Percentiles rank a stretch among this genome's conserved stretches.
These are phyloP conservation scores for Penaeus monodon DNA, from an alignment of 2,888 invertebrate species.

Conservation along the genomic window DNA sequence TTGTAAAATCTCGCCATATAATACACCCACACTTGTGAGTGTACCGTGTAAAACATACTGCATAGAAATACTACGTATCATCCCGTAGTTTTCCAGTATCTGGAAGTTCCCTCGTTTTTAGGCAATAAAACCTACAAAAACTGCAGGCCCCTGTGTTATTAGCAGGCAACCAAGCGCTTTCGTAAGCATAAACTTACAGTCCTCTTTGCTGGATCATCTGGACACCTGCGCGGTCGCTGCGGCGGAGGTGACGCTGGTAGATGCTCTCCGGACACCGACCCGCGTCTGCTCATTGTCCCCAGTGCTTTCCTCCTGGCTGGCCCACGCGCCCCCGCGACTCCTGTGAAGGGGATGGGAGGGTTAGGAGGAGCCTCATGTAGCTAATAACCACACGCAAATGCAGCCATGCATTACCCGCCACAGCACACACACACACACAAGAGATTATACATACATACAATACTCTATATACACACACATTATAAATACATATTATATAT, in stretches of 20 bases:
- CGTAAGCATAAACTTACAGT: conserved; percentile 11
- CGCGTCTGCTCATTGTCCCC: conserved; percentile 64
- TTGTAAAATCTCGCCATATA: not conserved
- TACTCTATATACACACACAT: no score
- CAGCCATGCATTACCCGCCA: no score
- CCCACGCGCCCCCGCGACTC: conserved; percentile 51
- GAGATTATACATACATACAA: no score
- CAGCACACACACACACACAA: no score
- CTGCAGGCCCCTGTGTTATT: not conserved
- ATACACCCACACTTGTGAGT: not conserved
- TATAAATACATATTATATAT: no score
- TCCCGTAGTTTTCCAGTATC: no score
- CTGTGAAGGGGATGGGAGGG: conserved; percentile 5
- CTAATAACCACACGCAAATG: no score
- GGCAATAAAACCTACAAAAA: no score
- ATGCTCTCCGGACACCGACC: conserved; percentile 61
- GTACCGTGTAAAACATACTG: not conserved
- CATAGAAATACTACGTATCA: not conserved
- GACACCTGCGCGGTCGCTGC: conserved; percentile 59
- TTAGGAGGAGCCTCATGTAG: not conserved
- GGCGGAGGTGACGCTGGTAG: conserved; percentile 63
- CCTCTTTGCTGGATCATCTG: conserved; percentile 52
- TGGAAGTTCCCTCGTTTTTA: no score
- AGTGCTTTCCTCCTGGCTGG: conserved; percentile 64
- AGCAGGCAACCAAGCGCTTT: not conserved